phyloP scores from a whole-genome alignment of 2,888 invertebrate species.

The Sarcophaga rosellei region DNA sequence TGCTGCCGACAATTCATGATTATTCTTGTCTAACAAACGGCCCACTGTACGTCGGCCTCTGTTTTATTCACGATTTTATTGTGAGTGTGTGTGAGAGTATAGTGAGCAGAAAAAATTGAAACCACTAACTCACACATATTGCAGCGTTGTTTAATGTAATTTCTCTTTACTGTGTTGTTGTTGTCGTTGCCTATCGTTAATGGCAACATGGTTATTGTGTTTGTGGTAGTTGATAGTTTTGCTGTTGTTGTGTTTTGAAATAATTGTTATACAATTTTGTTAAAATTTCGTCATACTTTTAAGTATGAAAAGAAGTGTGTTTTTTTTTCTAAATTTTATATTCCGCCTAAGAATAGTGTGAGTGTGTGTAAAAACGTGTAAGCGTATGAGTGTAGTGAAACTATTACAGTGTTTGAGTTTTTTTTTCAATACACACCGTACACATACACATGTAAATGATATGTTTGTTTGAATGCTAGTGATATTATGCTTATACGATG shows the following conservation, averaged over 20 bases:
- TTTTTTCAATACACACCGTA: not conserved
- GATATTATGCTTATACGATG: not conserved
- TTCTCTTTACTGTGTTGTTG: not conserved
- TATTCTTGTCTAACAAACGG: too few relatives aligned
- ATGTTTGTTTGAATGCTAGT: not conserved
- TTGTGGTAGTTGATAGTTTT: not conserved
- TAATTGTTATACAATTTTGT: conserved; percentile 63
- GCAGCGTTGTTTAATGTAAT: conserved; percentile 32
- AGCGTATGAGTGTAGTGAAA: not conserved
- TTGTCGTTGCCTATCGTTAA: not conserved
- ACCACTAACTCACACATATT: conserved; percentile 37
- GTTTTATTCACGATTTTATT: not conserved
- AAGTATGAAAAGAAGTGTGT: conserved; percentile 13
- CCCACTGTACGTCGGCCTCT: not conserved
- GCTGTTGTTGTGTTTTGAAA: conserved; percentile 29
- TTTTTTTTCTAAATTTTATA: not conserved
- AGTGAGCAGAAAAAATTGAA: not conserved
- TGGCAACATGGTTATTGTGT: conserved; percentile 5
- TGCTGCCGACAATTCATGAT: too few relatives aligned
- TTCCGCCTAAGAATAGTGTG: not conserved
- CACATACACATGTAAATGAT: not conserved
- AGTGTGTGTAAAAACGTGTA: not conserved
- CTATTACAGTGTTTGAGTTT: not conserved
- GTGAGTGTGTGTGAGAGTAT: not conserved
- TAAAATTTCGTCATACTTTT: conserved; percentile 64